Evolutionary conservation across 53 echinoderm and acorn worm genomes (phyloP).

Genomic region (Crossaster papposus): DNA sequence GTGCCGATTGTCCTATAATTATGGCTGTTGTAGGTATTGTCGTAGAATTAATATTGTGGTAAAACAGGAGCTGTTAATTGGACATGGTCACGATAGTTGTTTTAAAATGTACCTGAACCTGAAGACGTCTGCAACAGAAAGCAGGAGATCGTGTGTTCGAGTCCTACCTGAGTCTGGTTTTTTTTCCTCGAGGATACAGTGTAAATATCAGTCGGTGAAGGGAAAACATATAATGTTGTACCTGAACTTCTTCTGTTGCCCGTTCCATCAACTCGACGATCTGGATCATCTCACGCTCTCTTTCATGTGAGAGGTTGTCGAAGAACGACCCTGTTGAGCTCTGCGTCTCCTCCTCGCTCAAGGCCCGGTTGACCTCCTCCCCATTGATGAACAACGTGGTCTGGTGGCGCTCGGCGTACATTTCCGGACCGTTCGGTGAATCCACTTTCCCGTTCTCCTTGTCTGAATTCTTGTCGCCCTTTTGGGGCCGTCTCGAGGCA

Average conservation of each 20-base stretch:
- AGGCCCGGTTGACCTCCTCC: conserved; percentile 4
- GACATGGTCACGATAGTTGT: no score
- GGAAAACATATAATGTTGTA: no score
- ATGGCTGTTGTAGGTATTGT: no score
- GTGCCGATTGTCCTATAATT: no score
- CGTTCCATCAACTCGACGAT: not conserved
- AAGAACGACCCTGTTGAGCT: not conserved
- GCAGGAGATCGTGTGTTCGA: no score
- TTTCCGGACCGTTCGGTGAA: not conserved
- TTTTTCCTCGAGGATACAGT: no score
- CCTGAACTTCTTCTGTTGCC: not conserved
- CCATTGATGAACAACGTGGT: conserved; percentile 2
- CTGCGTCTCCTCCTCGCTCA: not conserved
- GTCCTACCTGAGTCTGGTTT: no score
- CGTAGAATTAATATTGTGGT: no score
- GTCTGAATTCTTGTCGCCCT: not conserved
- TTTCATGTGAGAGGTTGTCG: not conserved
- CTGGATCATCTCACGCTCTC: conserved; percentile 3
- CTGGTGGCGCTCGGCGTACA: not conserved
- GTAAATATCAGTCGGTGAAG: no score
- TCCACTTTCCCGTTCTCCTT: not conserved
- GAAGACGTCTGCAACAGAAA: no score
- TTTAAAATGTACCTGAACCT: no score
- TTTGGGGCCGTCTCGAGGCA: not conserved
- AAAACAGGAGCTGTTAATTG: no score